phyloP scores from a whole-genome alignment of 2,888 invertebrate genomes.

The Dyspetes luteomarginatus region DNA sequence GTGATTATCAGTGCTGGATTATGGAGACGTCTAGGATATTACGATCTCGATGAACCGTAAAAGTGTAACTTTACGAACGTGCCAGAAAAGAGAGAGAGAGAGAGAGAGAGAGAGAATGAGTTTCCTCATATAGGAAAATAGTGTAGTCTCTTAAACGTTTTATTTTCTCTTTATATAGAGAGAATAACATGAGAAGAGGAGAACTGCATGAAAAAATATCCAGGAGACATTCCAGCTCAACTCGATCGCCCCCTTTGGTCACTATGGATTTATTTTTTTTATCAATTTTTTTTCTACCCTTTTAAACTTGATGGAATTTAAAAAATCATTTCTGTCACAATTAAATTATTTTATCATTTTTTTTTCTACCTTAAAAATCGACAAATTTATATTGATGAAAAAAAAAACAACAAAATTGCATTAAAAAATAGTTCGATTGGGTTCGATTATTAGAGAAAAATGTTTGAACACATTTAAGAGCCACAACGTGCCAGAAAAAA shows the following conservation, averaged over 20 bases:
- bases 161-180: slow-evolving; percentile 5
- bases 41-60: slow-evolving; percentile 71
- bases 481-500: slow-evolving; percentile 44
- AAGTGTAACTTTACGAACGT: slow-evolving; percentile 66
- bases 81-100: slow-evolving; percentile 30
- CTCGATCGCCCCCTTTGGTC: neutral
- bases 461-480: too few species aligned
- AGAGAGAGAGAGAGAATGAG: slow-evolving; percentile 22
- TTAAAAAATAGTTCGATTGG: too few species aligned
- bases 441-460: too few species aligned
- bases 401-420: too few species aligned
- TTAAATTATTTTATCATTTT: too few species aligned
- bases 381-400: too few species aligned
- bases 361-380: too few species aligned
- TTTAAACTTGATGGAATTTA: too few species aligned
- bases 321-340: too few species aligned
- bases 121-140: slow-evolving; percentile 52
- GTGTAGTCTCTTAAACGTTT: slow-evolving; percentile 1
- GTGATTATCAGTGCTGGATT: slow-evolving; percentile 65
- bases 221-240: too few species aligned
- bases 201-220: too few species aligned
- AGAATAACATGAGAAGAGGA: neutral
- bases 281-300: too few species aligned
- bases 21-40: slow-evolving; percentile 81
- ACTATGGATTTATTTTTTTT: neutral